These are phyloP conservation scores for Pavo muticus DNA, from an alignment of 2,113 vertebrate species.

Conservation along the genomic window DNA sequence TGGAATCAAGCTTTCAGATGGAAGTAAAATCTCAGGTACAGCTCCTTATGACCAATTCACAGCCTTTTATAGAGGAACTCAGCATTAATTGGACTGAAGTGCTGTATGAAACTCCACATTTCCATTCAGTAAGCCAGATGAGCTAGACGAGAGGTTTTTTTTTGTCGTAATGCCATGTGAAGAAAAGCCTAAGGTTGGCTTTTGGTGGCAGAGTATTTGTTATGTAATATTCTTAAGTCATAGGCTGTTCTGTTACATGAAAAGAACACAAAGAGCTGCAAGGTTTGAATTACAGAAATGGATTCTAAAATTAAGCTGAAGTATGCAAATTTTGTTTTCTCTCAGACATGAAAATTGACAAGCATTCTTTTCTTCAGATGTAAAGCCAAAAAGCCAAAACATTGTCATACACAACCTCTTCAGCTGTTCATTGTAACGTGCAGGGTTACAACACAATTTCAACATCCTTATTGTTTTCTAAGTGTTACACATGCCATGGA, in stretches of 20 bases:
- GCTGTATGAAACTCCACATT: neutral
- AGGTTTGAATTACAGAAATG: slow-evolving; percentile 2
- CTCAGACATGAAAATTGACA: neutral
- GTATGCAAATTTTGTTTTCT: neutral
- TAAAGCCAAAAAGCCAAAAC: neutral
- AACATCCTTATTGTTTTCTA: neutral
- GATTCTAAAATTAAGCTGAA: neutral
- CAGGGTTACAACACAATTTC: neutral
- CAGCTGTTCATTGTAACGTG: neutral
- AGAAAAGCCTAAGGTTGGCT: neutral
- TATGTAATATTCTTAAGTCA: slow-evolving; percentile 10
- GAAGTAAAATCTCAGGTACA: neutral
- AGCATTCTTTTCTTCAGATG: neutral
- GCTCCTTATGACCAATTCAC: neutral
- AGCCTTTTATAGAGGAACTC: neutral
- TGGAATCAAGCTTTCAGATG: neutral
- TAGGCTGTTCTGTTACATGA: neutral
- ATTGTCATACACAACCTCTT: neutral
- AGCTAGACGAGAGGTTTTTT: neutral
- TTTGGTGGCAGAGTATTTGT: neutral
- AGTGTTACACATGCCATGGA: slow-evolving; percentile 25
- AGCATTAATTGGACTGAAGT: neutral
- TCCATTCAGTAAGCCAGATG: slow-evolving; percentile 7
- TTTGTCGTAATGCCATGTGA: neutral
- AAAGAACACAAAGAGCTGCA: neutral